Conservation (phyloP, 2,113 vertebrate species). For the Parotia lawesii region DNA sequence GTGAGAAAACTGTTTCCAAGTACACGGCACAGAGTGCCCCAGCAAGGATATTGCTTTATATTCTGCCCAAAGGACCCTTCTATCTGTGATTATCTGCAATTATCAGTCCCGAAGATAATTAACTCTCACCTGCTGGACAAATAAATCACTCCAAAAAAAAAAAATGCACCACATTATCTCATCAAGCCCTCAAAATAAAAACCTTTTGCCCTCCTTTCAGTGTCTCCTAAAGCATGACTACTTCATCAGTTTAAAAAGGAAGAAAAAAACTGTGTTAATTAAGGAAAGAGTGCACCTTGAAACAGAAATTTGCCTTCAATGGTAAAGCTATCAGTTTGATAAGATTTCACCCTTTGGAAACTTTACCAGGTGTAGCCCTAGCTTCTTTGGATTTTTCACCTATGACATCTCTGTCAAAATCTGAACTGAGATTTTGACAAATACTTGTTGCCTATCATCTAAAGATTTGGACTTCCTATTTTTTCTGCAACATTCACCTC, state of each 20-base stretch:
- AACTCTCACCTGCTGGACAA: not conserved
- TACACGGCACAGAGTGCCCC: not conserved
- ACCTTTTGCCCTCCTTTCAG: not conserved
- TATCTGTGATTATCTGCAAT: not conserved
- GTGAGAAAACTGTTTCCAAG: not conserved
- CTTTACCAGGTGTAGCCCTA: not conserved
- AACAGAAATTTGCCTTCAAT: not conserved
- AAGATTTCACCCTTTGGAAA: not conserved
- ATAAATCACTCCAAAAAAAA: not conserved
- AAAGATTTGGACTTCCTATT: not conserved
- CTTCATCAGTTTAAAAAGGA: not conserved
- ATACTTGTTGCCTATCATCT: not conserved
- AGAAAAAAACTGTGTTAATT: not conserved
- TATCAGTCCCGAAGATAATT: not conserved
- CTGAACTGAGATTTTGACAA: not conserved
- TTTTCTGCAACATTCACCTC: not conserved
- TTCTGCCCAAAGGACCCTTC: not conserved
- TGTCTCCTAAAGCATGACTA: not conserved
- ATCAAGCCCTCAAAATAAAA: not conserved
- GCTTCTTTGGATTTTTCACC: not conserved
- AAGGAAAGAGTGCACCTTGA: not conserved
- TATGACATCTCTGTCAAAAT: not conserved
- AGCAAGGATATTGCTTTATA: not conserved
- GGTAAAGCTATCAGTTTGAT: not conserved
- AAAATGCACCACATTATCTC: accelerated